These are phyloP conservation scores for Callaeas wilsoni DNA, from an alignment of 2,113 vertebrate genomes.

Conservation along the genomic window DNA sequence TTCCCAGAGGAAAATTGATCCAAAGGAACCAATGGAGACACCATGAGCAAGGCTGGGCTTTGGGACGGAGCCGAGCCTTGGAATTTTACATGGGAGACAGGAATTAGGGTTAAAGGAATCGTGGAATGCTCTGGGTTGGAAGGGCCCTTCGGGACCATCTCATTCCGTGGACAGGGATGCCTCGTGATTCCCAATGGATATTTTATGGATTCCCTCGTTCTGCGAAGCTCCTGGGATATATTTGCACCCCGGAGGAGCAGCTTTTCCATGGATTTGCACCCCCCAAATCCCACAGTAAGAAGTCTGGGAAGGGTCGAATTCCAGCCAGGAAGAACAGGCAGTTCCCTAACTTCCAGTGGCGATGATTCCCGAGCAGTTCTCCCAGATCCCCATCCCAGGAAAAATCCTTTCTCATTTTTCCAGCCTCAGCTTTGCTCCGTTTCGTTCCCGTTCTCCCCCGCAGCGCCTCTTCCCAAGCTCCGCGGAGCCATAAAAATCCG, in stretches of 20 bases:
- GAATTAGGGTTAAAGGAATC: not conserved
- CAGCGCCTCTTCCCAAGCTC: not conserved
- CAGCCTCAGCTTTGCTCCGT: not conserved
- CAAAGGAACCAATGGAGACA: not conserved
- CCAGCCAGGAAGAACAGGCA: not conserved
- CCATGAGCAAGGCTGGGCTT: not conserved
- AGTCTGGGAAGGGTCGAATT: accelerated
- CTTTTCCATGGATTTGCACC: not conserved
- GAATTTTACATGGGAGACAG: not conserved
- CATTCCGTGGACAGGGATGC: not conserved
- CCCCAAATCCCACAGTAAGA: not conserved
- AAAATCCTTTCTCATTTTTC: not conserved
- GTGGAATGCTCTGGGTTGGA: not conserved
- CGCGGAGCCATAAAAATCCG: not conserved
- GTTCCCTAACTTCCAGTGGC: accelerated
- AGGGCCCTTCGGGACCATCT: accelerated
- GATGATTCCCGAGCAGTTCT: not conserved
- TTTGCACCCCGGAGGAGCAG: not conserved
- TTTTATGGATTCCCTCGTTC: accelerated
- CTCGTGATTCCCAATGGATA: accelerated
- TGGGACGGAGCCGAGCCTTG: not conserved
- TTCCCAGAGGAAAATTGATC: not conserved
- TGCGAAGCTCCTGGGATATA: not conserved
- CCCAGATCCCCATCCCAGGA: accelerated
- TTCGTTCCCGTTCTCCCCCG: not conserved